A percentile compares a stretch with the other conserved stretches of the same genome.
Conservation (phyloP, 2,113 vertebrate genomes). For the Pelecanus crispus region DNA sequence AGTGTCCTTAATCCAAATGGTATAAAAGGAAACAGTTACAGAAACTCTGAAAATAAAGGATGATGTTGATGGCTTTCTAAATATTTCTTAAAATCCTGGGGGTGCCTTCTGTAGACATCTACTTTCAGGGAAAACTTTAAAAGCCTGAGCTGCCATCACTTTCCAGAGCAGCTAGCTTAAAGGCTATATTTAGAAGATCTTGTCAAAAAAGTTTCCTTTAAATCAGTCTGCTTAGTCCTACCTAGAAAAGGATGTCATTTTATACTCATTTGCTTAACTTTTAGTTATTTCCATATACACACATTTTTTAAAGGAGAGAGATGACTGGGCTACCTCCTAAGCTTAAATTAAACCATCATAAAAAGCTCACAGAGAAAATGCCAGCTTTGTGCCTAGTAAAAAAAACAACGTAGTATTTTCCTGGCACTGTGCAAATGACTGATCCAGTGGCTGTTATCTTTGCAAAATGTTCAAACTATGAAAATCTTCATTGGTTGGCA, state of each 20-base stretch:
- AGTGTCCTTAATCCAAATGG: neutral
- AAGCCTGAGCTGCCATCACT: neutral
- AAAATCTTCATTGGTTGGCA: slow-evolving; percentile 13
- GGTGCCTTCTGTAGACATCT: neutral
- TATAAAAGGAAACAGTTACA: slow-evolving; percentile 22
- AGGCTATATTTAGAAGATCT: neutral
- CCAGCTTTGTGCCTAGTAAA: slow-evolving; percentile 18
- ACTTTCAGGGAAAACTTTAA: neutral
- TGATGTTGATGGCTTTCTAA: neutral
- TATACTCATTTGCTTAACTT: slow-evolving; percentile 1
- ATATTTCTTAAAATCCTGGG: neutral
- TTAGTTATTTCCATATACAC: neutral
- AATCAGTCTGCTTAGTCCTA: neutral
- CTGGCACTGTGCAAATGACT: slow-evolving; percentile 32
- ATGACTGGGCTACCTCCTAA: neutral
- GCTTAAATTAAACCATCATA: slow-evolving; percentile 19
- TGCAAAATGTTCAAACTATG: slow-evolving; percentile 38
- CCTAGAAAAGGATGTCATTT: neutral
- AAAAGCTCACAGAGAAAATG: slow-evolving; percentile 29
- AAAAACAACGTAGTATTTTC: slow-evolving; percentile 33
- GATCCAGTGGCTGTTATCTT: slow-evolving; percentile 41
- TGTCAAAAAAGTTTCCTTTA: neutral
- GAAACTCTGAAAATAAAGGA: slow-evolving; percentile 14
- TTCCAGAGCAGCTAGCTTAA: neutral
- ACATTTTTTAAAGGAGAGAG: neutral